Evolutionary conservation across 2,888 invertebrate genomes (phyloP).

Genomic region (Athripsodes cinereus): DNA sequence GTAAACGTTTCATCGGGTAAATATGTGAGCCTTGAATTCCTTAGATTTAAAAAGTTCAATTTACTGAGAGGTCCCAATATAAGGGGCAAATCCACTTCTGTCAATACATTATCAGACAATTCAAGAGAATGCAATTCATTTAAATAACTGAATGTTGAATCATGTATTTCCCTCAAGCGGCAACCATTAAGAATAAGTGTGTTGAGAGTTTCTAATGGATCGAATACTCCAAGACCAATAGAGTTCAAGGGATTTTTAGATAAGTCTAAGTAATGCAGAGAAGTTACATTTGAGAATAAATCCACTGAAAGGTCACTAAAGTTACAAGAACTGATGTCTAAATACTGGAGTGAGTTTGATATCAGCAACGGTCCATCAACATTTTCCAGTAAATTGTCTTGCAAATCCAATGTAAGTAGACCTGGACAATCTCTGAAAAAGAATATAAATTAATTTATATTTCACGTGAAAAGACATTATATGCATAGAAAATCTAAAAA

Average conservation of each 20-base stretch:
- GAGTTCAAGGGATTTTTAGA: slow-evolving; percentile 59
- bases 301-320: slow-evolving; percentile 52
- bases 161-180: slow-evolving; percentile 52
- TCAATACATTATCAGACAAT: slow-evolving; percentile 54
- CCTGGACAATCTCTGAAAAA: slow-evolving; percentile 60
- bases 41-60: slow-evolving; percentile 58
- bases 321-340: slow-evolving; percentile 62
- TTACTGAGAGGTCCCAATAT: slow-evolving; percentile 55
- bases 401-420: slow-evolving; percentile 62
- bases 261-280: slow-evolving; percentile 61
- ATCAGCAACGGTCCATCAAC: slow-evolving; percentile 61
- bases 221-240: slow-evolving; percentile 54
- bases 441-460: slow-evolving; percentile 3
- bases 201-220: slow-evolving; percentile 58
- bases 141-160: slow-evolving; percentile 51
- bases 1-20: slow-evolving; percentile 60
- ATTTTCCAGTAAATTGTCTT: slow-evolving; percentile 54
- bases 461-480: no score
- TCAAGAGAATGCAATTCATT: slow-evolving; percentile 59
- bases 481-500: not conserved
- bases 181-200: slow-evolving; percentile 60
- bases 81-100: slow-evolving; percentile 53
- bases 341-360: slow-evolving; percentile 58
- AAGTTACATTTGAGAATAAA: slow-evolving; percentile 62
- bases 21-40: slow-evolving; percentile 53